Base-by-base conservation (phyloP, 2,797 vertebrate genomes). In the Parotocinclus haroldoi region DNA sequence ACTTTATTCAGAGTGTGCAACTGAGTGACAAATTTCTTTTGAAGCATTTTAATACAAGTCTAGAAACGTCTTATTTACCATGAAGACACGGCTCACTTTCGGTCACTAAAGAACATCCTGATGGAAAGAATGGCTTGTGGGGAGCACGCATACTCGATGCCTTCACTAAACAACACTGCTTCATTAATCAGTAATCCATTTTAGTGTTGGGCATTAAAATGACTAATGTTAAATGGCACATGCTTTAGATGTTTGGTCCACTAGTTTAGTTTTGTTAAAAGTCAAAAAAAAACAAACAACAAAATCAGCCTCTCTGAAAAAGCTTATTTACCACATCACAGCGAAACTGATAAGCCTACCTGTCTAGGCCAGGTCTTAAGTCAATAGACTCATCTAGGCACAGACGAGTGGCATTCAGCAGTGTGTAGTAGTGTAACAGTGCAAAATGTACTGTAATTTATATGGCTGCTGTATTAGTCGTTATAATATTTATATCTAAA, bases 1-100 rank as follows among this genome's bases (percentile, higher is more conserved):
- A 53, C 69, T 90, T 91, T 91, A 89, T 90, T 91, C 63, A 80
- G 76, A 76, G 78, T 86, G 84, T 85, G 87, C 83, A 87, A 60
- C 42, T 68, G 66, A 76, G 51, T 76, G 78, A 58, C 66, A 79
- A 54, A 68, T 79, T 54, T 68, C 7, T 66, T 75, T 68, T 14
- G 78, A 87, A 87, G 84, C 78, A 75, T 68, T 71, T 75, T 58
- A 83, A 27, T 78, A 85, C 81, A 82, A 27, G 37, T 74, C 76
- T 80, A 79, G 66, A 50, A 63, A 71, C 37, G 11, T 81, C 48
- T 79, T 81, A 68, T 64, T 46, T 38, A 62, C 19, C 18, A 53
- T 54, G 61, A 63, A 81, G 79, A 78, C 66, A 82, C 73, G 69
- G 72, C 77, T 83, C 61, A 87, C 79, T 85, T 80, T 79, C 82